Evolutionary conservation across 2,888 invertebrate species (phyloP), one percentile per base, ranked within the genome.

Genomic region (Hypercompe scribonia): DNA sequence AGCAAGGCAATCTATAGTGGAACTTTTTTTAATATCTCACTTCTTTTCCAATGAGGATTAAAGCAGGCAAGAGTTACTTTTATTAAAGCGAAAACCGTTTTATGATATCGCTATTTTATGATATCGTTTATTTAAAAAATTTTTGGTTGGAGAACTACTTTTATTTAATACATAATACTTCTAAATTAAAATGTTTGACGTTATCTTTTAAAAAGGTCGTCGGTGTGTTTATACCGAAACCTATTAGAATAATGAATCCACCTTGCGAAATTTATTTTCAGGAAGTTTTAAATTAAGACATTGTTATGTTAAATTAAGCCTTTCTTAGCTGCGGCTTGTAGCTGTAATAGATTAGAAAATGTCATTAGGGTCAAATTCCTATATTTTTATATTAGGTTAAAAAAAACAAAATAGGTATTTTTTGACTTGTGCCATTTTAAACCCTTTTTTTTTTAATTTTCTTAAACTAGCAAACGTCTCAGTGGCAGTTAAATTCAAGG

Each of bases 211-310:
- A 31, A 54, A 54, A 11, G 10, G 24, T 11, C 15, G 61, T 18
- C 31, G 18, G 31, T 31, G 15, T 15, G 31, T 4, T 61, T 31
- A 58, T 31, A 61, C 61, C 31, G 31, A 31, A 31, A 61, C 31
- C 31, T 7, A 61, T 61, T 31, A 28, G 31, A 61, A 31, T 61
- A 31, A 61, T 15, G 31, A 61, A 31, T 7, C 18, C 61, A 31
- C 31, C 31, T 61, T 28, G 31, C 2, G 31, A 31, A 61, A 61
- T 31, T 61, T 61, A 31, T 31, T 61, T 61, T 31, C 15, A 61
- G 61, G 61, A 28, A 61, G 61, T 61, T 31, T 61, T 61, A 61
- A 31, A 31, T 61, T 31, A 61, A 31, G 61, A 54, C 65, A 31
- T 58, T 71, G 50, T 24, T 31, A 31, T 61, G 36, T 68, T 54